Base-by-base conservation (phyloP, 2,113 vertebrate species). In the Alligator mississippiensis region DNA sequence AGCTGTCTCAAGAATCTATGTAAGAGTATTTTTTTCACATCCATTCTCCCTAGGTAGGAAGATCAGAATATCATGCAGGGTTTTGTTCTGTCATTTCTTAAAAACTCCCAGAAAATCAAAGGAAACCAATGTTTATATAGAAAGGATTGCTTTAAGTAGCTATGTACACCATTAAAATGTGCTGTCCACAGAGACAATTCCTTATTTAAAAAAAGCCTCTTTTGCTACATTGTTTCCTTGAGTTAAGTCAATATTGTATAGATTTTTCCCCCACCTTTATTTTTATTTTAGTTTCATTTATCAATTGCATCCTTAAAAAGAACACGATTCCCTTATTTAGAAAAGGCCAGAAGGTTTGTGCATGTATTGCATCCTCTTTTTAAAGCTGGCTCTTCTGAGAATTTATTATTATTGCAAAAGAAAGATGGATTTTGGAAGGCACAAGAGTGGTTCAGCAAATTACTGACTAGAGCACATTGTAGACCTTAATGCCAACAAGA, bases 381-480 rank as follows among this genome's bases (percentile, higher is more conserved):
- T 75, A 59, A 59, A 96, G 75, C 63, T 63, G 4, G 66, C 87
- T 85, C 78, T 82, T 92, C 47, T 64, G 82, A 87, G 93, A 85
- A 57, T 17, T 82, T 79, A 60, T 57, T 94, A 94, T 96, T 94
- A 96, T 96, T 94, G 87, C 68, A 89, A 88, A 88, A 89, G 68
- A 80, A 84, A 85, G 85, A 94, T 24, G 74, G 57, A 47, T 76
- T 89, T 94, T 47, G 22, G 90, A 96, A 96, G 82, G 77, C 84
- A 85, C 81, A 54, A 24, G 85, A 89, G 87, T 64, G 84, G 92
- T 96, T 96, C 93, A 95, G 95, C 90, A 94, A 95, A 97, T 96
- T 90, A 90, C 82, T 64, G 60, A 95, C 94, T 94, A 3, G 3
- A 92, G 92, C 90, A 88, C 47, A 77, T 4, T 85, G 28, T 13